phyloP scores from a whole-genome alignment of 2,888 invertebrate genomes.

The Abrostola tripartita region DNA sequence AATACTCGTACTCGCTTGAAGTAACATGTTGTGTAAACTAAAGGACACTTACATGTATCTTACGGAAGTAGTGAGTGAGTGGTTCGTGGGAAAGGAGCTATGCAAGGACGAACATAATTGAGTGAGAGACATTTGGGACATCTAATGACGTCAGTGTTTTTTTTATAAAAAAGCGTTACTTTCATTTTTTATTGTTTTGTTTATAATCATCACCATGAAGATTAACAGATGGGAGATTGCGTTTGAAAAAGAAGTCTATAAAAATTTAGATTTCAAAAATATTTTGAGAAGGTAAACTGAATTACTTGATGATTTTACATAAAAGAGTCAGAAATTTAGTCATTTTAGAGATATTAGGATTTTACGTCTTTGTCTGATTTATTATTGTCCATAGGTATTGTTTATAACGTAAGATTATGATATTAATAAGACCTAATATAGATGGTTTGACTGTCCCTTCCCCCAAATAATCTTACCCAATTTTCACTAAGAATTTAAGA shows the following conservation, averaged over 20 bases:
- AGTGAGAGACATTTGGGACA: conserved; percentile 57
- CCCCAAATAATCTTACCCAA: no score
- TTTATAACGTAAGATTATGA: not conserved
- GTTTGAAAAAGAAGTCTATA: not conserved
- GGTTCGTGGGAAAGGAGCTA: conserved; percentile 75
- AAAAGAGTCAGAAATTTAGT: no score
- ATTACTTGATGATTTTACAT: no score
- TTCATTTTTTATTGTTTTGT: conserved; percentile 56
- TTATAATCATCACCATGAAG: conserved; percentile 28
- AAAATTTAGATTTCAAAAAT: not conserved
- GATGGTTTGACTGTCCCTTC: no score
- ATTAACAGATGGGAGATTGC: conserved; percentile 29
- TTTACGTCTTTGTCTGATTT: not conserved
- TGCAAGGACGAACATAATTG: conserved; percentile 59
- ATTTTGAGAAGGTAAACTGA: no score
- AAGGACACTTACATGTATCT: conserved; percentile 61
- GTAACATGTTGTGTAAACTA: conserved; percentile 55
- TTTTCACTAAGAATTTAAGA: not conserved
- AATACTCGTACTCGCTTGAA: conserved; percentile 41
- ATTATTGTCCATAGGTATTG: not conserved
- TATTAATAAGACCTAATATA: no score
- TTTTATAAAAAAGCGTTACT: conserved; percentile 58
- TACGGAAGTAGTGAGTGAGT: conserved; percentile 68
- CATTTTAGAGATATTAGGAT: no score
- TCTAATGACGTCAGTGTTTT: conserved; percentile 57